Conservation (phyloP, 2,113 vertebrate species). For the Xenopus tropicalis region UCB_Xtro_10.0 CM004443.2:122704001-122704500, state of each 20-base stretch:
- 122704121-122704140: conserved; percentile 3
- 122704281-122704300: conserved; percentile 36
- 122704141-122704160: conserved; percentile 15
- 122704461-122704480: no score
- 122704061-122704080: conserved; percentile 12
- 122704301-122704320: conserved; percentile 27
- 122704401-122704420: conserved; percentile 17
- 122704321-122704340: conserved; percentile 32
- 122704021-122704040: conserved; percentile 23
- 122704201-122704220: conserved; percentile 24
- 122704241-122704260: conserved; percentile 27
- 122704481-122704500: no score
- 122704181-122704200: conserved; percentile 1
- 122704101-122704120: conserved; percentile 29
- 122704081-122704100: conserved; percentile 32
- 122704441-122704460: no score
- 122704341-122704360: conserved; percentile 25
- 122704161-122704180: conserved; percentile 13
- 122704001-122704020: background rate
- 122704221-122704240: conserved; percentile 18
- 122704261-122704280: conserved; percentile 13
- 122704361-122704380: conserved; percentile 32
- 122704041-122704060: conserved; percentile 18
- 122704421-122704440: background rate
- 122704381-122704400: conserved; percentile 29